Base-by-base conservation (phyloP, 30 jellyfish, hydroid and myxozoan genomes). In the Catostylus mosaicus region DNA sequence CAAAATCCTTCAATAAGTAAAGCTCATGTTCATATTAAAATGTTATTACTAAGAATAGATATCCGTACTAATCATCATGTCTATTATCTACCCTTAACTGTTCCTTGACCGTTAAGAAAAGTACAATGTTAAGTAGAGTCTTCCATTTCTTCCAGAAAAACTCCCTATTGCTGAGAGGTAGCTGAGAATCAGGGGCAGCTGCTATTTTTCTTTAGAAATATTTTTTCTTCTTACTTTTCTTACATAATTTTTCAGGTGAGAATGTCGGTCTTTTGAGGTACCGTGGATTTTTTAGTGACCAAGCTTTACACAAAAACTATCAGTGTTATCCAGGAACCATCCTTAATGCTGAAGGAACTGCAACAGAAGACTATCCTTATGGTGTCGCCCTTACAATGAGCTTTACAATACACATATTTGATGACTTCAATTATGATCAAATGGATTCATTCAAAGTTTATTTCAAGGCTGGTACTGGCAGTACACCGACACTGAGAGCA, bases 371-470 rank as follows among this genome's bases (percentile, higher is more conserved):
- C 35, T 29, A 27, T 34, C 89, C 77, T 4, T 62, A 79, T 35
- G 89, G 75, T 2, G 89, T 79, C 0, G 89, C 82, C 19, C 30
- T 48, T 32, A 35, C 56, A 18, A 66, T 38, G 57, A 65, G 82
- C 11, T 62, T 62, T 32, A 47, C 89, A 1, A 19, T 79, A 20
- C 57, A 32, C 2, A 46, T 79, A 59, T 66, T 59, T 7, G 48
- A 46, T 40, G 38, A 51, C 35, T 62, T 79, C 57, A 79, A 79
- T 35, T 79, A 79, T 62, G 89, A 66, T 30, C 82, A 79, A 26
- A 26, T 79, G 73, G 34, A 63, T 37, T 59, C 70, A 38, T 60
- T 62, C 34, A 77, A 45, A 19, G 48, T 77, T 22, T 31, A 51
- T 9, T 77, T 59, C 35, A 54, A 32, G 11, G 78, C 88, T 22